These are phyloP conservation scores for Lucilia cuprina DNA, from an alignment of 1,140 invertebrate species.

Conservation along the genomic window DNA sequence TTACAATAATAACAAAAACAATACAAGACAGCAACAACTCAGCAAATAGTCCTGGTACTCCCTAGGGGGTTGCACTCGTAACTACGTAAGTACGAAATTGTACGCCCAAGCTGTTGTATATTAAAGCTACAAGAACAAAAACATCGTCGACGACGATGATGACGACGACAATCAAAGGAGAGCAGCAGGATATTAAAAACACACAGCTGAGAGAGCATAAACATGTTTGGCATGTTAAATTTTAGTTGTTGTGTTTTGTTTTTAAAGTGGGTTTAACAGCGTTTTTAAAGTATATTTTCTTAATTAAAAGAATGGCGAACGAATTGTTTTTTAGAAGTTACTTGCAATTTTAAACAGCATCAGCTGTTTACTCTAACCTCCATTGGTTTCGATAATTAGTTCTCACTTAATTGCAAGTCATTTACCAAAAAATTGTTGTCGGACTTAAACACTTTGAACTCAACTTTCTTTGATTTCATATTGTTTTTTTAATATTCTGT, in stretches of 20 bases:
- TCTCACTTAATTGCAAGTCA: no score
- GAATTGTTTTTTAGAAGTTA: no score
- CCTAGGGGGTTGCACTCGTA: background rate
- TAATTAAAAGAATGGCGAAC: no score
- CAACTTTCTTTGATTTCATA: no score
- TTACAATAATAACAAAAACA: no score
- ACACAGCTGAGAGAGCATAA: slow-evolving; percentile 1
- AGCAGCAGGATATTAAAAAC: slow-evolving; percentile 12
- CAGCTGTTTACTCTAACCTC: no score
- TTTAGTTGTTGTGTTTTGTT: background rate
- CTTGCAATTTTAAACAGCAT: no score
- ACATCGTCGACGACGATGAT: background rate
- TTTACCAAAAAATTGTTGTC: no score
- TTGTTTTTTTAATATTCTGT: no score
- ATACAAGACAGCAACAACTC: background rate
- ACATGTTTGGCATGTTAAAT: slow-evolving; percentile 8
- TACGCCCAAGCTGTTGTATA: slow-evolving; percentile 10
- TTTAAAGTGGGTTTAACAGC: background rate
- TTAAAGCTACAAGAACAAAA: background rate
- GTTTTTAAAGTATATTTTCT: no score
- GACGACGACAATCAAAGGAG: background rate
- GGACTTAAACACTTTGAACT: no score
- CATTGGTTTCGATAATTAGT: no score
- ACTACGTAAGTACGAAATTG: background rate
- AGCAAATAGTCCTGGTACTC: background rate